phyloP scores from a whole-genome alignment of 2,797 vertebrate species.

The Darevskia nairensis region DNA sequence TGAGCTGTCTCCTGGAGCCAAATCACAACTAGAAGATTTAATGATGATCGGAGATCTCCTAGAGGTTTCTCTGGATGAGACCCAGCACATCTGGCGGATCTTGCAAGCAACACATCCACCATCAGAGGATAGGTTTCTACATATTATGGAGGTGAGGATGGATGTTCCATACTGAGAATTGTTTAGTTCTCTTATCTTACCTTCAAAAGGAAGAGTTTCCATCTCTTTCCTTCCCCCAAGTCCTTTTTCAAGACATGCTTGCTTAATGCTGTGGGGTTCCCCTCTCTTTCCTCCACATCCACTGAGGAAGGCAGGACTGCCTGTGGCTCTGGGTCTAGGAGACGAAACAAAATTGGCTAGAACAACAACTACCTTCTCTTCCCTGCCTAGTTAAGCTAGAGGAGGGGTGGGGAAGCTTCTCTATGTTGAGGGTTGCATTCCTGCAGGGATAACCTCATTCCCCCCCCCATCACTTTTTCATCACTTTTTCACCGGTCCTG shows the following conservation, averaged over 20 bases:
- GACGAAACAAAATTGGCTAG: too few relatives aligned
- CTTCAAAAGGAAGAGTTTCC: background rate
- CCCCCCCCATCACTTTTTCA: too few relatives aligned
- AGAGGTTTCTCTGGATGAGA: constrained; percentile 97
- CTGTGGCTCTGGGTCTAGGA: too few relatives aligned
- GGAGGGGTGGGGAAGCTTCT: too few relatives aligned
- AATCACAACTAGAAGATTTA: constrained; percentile 94
- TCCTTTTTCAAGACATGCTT: background rate
- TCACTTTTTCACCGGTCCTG: too few relatives aligned
- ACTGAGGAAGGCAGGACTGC: too few relatives aligned
- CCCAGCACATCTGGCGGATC: constrained; percentile 98
- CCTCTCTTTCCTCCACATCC: background rate
- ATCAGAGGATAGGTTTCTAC: constrained; percentile 95
- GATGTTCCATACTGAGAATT: background rate
- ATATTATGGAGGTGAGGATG: constrained; percentile 91
- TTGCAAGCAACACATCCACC: constrained; percentile 97
- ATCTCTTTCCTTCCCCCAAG: background rate
- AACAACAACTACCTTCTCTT: too few relatives aligned
- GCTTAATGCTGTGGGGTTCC: background rate
- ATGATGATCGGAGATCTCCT: constrained; percentile 98
- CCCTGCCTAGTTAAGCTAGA: too few relatives aligned
- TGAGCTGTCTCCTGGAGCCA: constrained; percentile 91
- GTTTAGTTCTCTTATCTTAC: fast-evolving
- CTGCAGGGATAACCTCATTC: too few relatives aligned
- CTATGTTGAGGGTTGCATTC: too few relatives aligned